A percentile compares a stretch with the other conserved stretches of the same genome.
Evolutionary conservation across 2,113 vertebrate genomes (phyloP).

Genomic region (Numenius arquata): DNA sequence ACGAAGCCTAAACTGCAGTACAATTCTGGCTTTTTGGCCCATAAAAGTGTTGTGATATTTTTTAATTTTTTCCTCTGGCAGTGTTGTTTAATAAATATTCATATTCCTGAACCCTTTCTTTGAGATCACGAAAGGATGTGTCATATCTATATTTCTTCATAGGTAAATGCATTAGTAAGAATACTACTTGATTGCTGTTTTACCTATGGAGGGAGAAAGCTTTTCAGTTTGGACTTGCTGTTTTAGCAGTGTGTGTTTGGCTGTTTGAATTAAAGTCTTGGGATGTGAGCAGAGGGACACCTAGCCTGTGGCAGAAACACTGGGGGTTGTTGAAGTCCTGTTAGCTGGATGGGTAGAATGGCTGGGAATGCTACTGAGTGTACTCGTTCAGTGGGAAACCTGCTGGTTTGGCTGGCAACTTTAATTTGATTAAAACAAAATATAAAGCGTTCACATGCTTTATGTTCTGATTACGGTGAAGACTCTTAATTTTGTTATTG

Average conservation of each 20-base stretch:
- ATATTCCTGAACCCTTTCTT: not conserved
- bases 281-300: not conserved
- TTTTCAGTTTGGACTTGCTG: not conserved
- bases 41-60: not conserved
- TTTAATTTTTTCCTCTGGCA: accelerated
- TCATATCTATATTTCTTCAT: not conserved
- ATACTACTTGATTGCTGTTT: not conserved
- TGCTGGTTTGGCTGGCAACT: not conserved
- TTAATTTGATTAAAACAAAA: not conserved
- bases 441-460: not conserved
- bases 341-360: not conserved
- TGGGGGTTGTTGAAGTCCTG: not conserved
- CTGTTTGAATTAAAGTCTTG: not conserved
- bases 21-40: not conserved
- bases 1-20: not conserved
- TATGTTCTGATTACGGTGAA: not conserved
- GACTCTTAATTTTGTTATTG: not conserved
- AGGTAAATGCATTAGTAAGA: not conserved
- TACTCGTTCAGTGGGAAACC: not conserved
- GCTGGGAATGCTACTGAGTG: not conserved
- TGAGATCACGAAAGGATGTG: not conserved
- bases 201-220: not conserved
- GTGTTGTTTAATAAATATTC: not conserved
- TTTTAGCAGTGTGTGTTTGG: not conserved
- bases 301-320: not conserved